Percentiles rank a stretch among this genome's conserved stretches.
Conservation (phyloP, 2,888 invertebrate species). For the Aspidiotus destructor region DNA sequence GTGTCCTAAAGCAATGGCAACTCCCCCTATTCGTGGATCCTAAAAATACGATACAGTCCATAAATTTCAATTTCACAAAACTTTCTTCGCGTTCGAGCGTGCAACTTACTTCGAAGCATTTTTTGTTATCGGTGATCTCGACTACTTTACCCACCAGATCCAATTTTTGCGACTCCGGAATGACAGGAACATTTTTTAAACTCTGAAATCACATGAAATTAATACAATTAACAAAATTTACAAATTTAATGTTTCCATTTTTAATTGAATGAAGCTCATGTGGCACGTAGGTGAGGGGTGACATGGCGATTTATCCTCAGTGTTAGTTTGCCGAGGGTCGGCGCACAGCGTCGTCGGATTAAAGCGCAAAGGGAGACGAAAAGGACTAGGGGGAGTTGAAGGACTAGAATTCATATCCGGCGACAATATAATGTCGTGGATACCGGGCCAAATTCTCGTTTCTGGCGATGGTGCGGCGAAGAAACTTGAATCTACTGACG, state of each 20-base stretch:
- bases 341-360: neutral
- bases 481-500: slow-evolving; percentile 15
- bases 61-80: no score
- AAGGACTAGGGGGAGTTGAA: slow-evolving; percentile 11
- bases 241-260: no score
- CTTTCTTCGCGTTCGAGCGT: no score
- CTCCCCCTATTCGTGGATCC: slow-evolving; percentile 86
- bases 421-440: neutral
- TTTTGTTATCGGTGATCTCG: slow-evolving; percentile 68
- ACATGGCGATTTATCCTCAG: no score
- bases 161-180: slow-evolving; percentile 51
- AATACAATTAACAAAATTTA: neutral
- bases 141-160: slow-evolving; percentile 72
- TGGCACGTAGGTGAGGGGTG: no score
- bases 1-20: slow-evolving; percentile 86
- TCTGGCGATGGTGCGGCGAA: slow-evolving; percentile 8
- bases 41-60: slow-evolving; percentile 13
- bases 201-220: neutral
- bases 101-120: slow-evolving; percentile 58
- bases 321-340: no score
- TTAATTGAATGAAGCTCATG: no score
- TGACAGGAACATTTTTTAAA: slow-evolving; percentile 43
- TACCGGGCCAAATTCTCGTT: neutral
- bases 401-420: slow-evolving; percentile 28
- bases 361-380: neutral